phyloP scores from a whole-genome alignment of 37 sponge, comb jelly and placozoan genomes.

The Chondrilla cf. caribensis region DNA sequence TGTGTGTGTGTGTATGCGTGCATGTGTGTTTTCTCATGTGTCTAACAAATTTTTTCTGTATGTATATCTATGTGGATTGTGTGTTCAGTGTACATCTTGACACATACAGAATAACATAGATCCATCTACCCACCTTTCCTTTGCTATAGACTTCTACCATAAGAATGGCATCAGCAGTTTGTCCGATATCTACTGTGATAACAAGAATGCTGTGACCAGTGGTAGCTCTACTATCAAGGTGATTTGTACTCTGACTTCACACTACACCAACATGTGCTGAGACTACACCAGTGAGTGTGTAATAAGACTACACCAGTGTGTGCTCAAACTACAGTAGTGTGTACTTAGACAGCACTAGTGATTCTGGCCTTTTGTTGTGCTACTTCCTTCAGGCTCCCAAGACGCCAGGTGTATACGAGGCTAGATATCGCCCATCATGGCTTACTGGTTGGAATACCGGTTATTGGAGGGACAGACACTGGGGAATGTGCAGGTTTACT shows the following conservation, averaged over 20 bases:
- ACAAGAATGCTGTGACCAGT: neutral
- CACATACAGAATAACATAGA: too few species aligned
- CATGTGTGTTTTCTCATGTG: neutral
- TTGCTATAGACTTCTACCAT: neutral
- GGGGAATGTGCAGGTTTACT: conserved; percentile 27
- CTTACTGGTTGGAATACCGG: conserved; percentile 28
- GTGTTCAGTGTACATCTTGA: neutral
- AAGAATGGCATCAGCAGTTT: neutral
- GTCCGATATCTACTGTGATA: neutral
- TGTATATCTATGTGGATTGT: conserved; percentile 12
- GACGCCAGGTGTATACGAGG: conserved; percentile 53
- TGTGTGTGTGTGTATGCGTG: conserved; percentile 14
- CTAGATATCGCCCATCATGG: conserved; percentile 50
- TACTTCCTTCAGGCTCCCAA: conserved; percentile 40
- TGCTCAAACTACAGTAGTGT: neutral
- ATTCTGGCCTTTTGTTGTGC: neutral
- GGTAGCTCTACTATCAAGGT: conserved; percentile 18
- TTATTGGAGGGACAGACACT: conserved; percentile 17
- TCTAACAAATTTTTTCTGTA: neutral
- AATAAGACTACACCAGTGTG: neutral
- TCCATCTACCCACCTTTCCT: too few species aligned
- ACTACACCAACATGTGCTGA: too few species aligned
- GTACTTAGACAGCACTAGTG: neutral
- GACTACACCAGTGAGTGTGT: too few species aligned
- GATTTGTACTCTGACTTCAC: too few species aligned